Evolutionary conservation across 2,797 vertebrate genomes (phyloP).

Genomic region (Notoglanidium macrostoma): DNA sequence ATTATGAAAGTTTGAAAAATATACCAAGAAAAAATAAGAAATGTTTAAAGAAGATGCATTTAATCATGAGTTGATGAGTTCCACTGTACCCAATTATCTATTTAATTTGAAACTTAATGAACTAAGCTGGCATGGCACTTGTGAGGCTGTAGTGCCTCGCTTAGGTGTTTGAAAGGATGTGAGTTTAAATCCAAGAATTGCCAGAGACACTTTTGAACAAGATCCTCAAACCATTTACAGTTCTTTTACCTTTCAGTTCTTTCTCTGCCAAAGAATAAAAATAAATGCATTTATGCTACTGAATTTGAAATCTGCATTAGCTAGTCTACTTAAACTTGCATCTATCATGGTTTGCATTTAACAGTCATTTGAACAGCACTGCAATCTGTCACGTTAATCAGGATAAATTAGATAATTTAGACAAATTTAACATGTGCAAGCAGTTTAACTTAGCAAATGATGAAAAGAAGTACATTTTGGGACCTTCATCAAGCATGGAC

Average conservation of each 20-base stretch:
- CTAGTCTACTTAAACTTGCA: constrained; percentile 15
- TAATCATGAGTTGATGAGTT: not conserved
- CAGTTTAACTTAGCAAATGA: constrained; percentile 25
- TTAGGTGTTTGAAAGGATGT: not conserved
- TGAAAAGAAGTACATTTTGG: constrained; percentile 4
- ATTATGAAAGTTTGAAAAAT: not conserved
- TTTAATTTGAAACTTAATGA: constrained; percentile 10
- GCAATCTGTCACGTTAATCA: constrained; percentile 25
- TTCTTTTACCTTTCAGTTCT: not conserved
- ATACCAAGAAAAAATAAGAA: not conserved
- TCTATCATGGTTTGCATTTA: constrained; percentile 32
- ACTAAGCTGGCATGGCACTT: not conserved
- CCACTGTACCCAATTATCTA: not conserved
- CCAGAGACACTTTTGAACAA: not conserved
- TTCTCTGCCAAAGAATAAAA: not conserved
- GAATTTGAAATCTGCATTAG: not conserved
- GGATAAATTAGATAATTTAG: constrained; percentile 20
- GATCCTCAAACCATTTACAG: not conserved
- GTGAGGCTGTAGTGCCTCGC: not conserved
- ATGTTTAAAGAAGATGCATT: not conserved
- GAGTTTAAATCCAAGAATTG: not conserved
- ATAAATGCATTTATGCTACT: not conserved
- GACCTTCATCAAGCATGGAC: constrained; percentile 14
- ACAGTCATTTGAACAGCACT: constrained; percentile 25
- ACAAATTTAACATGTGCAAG: constrained; percentile 24